phyloP scores from a whole-genome alignment of 2,888 invertebrate genomes.

The Uropetala carovei region DNA sequence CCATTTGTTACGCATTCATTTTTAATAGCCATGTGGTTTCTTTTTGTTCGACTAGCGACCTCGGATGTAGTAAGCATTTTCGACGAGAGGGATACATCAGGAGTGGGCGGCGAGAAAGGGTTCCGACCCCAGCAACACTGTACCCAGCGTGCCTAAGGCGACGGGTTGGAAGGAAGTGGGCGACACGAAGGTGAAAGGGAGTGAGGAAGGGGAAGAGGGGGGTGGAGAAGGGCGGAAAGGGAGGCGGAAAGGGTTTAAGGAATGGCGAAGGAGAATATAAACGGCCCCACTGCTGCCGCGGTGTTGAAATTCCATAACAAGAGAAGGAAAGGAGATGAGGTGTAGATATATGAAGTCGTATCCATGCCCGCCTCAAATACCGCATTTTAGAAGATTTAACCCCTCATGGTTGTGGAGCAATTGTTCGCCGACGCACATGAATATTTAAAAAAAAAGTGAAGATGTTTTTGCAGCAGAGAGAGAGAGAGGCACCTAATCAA shows the following conservation, averaged over 20 bases:
- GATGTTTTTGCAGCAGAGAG: too few relatives aligned
- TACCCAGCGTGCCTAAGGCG: neutral
- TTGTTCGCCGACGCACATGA: too few relatives aligned
- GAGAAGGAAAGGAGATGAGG: neutral
- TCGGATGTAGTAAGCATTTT: neutral
- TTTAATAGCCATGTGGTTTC: neutral
- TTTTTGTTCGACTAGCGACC: neutral
- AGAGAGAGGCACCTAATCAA: too few relatives aligned
- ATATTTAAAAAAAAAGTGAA: too few relatives aligned
- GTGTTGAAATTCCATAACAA: constrained; percentile 4
- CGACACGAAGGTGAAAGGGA: neutral
- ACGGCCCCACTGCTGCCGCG: neutral
- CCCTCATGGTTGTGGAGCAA: too few relatives aligned
- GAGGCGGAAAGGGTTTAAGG: neutral
- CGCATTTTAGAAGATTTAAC: too few relatives aligned
- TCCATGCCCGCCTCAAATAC: too few relatives aligned
- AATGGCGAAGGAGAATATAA: neutral
- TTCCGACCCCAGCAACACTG: neutral
- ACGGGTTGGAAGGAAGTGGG: neutral
- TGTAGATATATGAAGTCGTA: neutral
- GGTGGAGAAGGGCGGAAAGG: neutral
- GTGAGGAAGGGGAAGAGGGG: neutral
- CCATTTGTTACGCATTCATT: neutral
- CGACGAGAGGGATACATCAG: neutral
- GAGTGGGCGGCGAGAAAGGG: neutral